Base-by-base conservation (phyloP, 2,113 vertebrate species). In the Corynorhinus townsendii region DNA sequence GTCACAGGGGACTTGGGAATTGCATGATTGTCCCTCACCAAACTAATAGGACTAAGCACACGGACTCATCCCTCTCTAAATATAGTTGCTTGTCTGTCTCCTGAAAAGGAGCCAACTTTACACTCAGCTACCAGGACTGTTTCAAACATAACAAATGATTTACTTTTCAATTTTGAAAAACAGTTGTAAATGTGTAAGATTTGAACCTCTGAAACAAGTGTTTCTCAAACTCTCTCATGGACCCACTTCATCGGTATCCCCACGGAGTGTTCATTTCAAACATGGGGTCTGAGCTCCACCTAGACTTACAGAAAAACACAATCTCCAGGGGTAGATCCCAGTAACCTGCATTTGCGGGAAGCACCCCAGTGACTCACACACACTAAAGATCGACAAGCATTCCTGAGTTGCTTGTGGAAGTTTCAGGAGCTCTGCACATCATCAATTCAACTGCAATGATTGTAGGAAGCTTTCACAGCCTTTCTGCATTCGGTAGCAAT, bases 401-500 rank as follows among this genome's bases (percentile, higher is more conserved):
- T 73, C 26, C 7, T n/a, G 81, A 54, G 73, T 33, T 73, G 64
- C 76, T 33, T 90, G 71, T 73, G 77, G 68, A 69, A 92, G 92
- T 87, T 90, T 77, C 64, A 15, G 28, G 54, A 79, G 89, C 79
- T 95, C 62, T n/a, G 28, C 45, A 73, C 66, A 86, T 84, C 66
- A 96, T 95, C 94, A 86, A 0, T 89, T 81, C 93, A 76, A 84
- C 64, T 43, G 75, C 64, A 72, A 66, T 68, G 79, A 96, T 72
- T 93, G 62, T 9, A 94, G 82, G 83, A 92, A 86, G 38, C 59
- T 90, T 89, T 93, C 96, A 89, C 73, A 89, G 80, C 64, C 90
- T 52, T 33, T 84, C 71, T n/a, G 33, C 83, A 12, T 73, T 84
- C 86, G 73, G 66, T 83, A 84, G 73, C 94, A 93, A 84, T 92